Evolutionary conservation across 1,140 invertebrate genomes (phyloP), one percentile per base, ranked within the genome.

Genomic region (Melipona quadrifasciata): DNA sequence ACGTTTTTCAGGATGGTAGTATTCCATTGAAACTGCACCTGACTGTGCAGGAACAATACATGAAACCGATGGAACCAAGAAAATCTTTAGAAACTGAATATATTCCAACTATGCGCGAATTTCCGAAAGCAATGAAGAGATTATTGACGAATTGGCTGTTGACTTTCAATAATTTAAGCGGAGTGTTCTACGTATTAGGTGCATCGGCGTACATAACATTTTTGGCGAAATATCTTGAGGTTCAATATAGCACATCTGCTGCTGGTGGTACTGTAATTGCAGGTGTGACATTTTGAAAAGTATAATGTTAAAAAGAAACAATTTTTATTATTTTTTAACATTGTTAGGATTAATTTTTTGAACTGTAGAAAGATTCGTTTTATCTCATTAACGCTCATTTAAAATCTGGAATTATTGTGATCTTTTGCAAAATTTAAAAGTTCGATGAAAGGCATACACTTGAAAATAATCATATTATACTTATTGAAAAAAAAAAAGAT

Each of bases 151-250:
- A 96, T 81, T 96, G 95, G 92, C 89, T 96, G 53, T 90, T 96
- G 8, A 95, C 96, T 68, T 94, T 94, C 31, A 96, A 96, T 87
- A 96, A 96, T 64, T 91, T 95, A 0, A 95, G 96, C 73, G 95
- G 91, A 0, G 95, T 96, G 11, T 96, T 96, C 86, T 96, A 96
- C 80, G 95, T 97, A 21, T 93, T 97, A 68, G 96, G 97, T 11
- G 95, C 96, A 12, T 95, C 96, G 12, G 96, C 96, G 0, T 97
- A 97, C 80, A 96, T 96, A 86, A 97, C 96, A 4, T 97, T 96
- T 88, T 93, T 97, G 86, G 96, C 96, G 12, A 97, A 97, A 89
- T 97, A 97, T 89, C 95, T 97, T 86, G 97, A 97, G 93, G 95
- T 96, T 11, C 96, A 97, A 87, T 97, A 96, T 85, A 94, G 96